phyloP scores from a whole-genome alignment of 2,888 invertebrate genomes.

The Gortyna flavago region DNA sequence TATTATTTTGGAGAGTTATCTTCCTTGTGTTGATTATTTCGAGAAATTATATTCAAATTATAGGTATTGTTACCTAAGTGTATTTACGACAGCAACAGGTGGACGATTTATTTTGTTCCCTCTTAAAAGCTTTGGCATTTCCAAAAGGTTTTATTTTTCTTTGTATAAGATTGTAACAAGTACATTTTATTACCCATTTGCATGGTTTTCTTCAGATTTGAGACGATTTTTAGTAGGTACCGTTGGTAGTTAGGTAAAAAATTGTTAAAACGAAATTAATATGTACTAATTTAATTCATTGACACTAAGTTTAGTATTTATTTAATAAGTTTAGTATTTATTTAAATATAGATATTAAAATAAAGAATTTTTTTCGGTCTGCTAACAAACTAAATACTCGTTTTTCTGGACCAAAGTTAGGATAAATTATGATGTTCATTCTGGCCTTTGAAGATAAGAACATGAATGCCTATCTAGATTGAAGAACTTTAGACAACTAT shows the following conservation, averaged over 20 bases:
- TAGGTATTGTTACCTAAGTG: neutral
- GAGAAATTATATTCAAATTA: neutral
- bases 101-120: slow-evolving; percentile 31
- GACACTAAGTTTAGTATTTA: too few species aligned
- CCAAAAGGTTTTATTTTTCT: slow-evolving; percentile 23
- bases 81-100: slow-evolving; percentile 38
- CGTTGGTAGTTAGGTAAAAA: neutral
- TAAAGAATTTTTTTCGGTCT: slow-evolving; percentile 10
- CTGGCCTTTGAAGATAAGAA: slow-evolving; percentile 37
- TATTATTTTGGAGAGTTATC: neutral
- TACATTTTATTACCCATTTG: slow-evolving; percentile 5
- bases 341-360: neutral
- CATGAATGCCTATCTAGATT: slow-evolving; percentile 44
- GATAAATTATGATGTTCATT: slow-evolving; percentile 27
- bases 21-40: neutral
- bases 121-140: slow-evolving; percentile 21
- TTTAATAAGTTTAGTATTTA: too few species aligned
- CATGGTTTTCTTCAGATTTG: neutral
- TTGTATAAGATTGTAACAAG: slow-evolving; percentile 21
- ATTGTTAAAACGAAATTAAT: neutral
- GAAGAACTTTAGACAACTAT: slow-evolving; percentile 35
- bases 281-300: too few species aligned
- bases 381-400: slow-evolving; percentile 23
- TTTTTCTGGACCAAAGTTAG: slow-evolving; percentile 11
- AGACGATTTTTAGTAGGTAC: neutral